Base-by-base conservation (phyloP, 37 sponge, comb jelly and placozoan species). In the Agelas oroides region DNA sequence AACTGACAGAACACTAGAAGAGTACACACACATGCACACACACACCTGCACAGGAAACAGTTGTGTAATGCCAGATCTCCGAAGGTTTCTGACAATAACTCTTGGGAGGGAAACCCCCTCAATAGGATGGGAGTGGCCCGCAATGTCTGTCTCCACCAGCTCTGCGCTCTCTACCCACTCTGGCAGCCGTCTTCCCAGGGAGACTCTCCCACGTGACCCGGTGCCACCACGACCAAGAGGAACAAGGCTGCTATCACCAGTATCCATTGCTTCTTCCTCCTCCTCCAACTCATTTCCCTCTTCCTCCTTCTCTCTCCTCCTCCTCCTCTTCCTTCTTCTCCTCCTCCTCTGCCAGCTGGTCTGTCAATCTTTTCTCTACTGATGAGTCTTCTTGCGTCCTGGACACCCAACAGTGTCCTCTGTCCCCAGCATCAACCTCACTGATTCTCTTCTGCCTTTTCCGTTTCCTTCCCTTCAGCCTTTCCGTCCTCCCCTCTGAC, bases 11-110 rank as follows among this genome's bases (percentile, higher is more conserved):
- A n/a, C n/a, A n/a, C n/a, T n/a, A n/a, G n/a, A n/a, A n/a, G n/a
- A n/a, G n/a, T n/a, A n/a, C n/a, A n/a, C n/a, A n/a, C n/a, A n/a
- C n/a, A n/a, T n/a, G n/a, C 6, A 46, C 46, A 46, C 46, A 8
- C 46, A 12, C 46, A 84, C 84, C 73, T 92, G 92, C 0, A 94
- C 94, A 55, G 94, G 94, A 40, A 94, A 94, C 24, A 89, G 60
- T 5, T 52, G 18, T 18, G 64, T 28, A 1, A 89, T 52, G n/a
- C 80, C 75, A 71, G 78, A 82, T 11, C 39, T 80, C 6, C 52
- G 41, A 2, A 94, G 75, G 64, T 94, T 94, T 18, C 64, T 33
- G n/a, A 66, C 18, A 1, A 94, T 65, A 23, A 41, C 30, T 11
- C 65, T 24, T 15, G 82, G 73, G 31, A 89, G 39, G 19, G 82